Percentiles rank a stretch among this genome's conserved stretches.
phyloP scores from a whole-genome alignment of 1,140 invertebrate genomes.

The Drosophila rufa region DNA sequence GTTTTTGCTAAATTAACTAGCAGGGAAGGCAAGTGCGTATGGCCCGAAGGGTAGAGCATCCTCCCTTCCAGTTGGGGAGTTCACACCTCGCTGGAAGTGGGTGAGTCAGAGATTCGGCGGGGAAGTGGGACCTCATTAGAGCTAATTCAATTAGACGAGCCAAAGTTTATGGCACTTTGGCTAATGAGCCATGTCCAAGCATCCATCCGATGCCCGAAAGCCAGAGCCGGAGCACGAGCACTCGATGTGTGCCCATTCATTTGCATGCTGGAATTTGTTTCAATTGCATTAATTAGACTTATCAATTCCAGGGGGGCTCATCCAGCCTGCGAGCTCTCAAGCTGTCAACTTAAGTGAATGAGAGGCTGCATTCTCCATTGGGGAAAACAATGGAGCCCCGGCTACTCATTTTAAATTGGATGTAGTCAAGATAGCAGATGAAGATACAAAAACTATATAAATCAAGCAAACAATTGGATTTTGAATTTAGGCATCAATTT shows the following conservation, averaged over 20 bases:
- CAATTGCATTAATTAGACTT: conserved; percentile 77
- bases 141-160: conserved; percentile 72
- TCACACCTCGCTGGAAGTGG: conserved; percentile 29
- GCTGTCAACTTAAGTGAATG: conserved; percentile 38
- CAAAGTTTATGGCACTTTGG: conserved; percentile 71
- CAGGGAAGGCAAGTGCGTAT: neutral
- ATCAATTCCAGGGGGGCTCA: conserved; percentile 19
- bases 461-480: neutral
- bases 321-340: conserved; percentile 3
- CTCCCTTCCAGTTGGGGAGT: conserved; percentile 14
- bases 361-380: conserved; percentile 4
- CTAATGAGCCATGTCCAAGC: conserved; percentile 65
- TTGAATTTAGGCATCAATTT: neutral
- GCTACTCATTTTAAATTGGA: conserved; percentile 13
- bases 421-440: conserved; percentile 1
- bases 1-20: conserved; percentile 42
- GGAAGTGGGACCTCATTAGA: conserved; percentile 62
- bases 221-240: neutral
- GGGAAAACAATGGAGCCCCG: neutral
- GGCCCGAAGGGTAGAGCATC: conserved; percentile 2
- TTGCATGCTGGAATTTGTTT: conserved; percentile 68
- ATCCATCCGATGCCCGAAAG: conserved; percentile 26
- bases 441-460: neutral
- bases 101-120: conserved; percentile 5
- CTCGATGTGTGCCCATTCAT: conserved; percentile 51